Percentiles rank a stretch among this genome's conserved stretches.
Evolutionary conservation across 2,797 vertebrate species (phyloP).

Genomic region (Cercopithecus petaurista): DNA sequence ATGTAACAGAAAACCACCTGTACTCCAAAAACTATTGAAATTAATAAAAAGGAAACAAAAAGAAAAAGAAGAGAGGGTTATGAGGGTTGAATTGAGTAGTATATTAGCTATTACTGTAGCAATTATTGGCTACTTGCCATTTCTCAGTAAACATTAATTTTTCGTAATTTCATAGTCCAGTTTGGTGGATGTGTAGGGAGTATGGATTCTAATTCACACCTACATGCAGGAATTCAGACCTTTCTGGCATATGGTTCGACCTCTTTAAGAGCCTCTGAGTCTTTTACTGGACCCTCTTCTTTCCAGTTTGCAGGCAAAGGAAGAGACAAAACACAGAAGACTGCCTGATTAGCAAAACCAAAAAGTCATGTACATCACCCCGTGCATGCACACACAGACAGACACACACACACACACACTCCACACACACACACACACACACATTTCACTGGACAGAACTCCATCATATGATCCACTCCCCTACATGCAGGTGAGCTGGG

Average conservation of each 20-base stretch:
- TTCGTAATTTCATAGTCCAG: not conserved
- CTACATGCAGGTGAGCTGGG: not conserved
- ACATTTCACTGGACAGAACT: not conserved
- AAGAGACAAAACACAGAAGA: not conserved
- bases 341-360: not conserved
- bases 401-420: too few relatives aligned
- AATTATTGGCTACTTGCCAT: not conserved
- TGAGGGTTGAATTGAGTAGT: not conserved
- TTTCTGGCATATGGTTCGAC: not conserved
- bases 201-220: not conserved
- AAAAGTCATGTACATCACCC: rapidly evolving
- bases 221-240: not conserved
- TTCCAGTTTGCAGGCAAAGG: not conserved
- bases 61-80: not conserved
- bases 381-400: too few relatives aligned
- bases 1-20: too few relatives aligned
- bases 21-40: too few relatives aligned
- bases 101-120: not conserved
- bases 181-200: rapidly evolving
- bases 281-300: not conserved
- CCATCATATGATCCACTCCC: not conserved
- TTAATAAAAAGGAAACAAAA: too few relatives aligned
- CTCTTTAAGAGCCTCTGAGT: not conserved
- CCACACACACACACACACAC: not conserved
- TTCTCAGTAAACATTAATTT: not conserved